Base-by-base conservation (phyloP, 37 sponge, comb jelly and placozoan species). In the Geodia barretti region DNA sequence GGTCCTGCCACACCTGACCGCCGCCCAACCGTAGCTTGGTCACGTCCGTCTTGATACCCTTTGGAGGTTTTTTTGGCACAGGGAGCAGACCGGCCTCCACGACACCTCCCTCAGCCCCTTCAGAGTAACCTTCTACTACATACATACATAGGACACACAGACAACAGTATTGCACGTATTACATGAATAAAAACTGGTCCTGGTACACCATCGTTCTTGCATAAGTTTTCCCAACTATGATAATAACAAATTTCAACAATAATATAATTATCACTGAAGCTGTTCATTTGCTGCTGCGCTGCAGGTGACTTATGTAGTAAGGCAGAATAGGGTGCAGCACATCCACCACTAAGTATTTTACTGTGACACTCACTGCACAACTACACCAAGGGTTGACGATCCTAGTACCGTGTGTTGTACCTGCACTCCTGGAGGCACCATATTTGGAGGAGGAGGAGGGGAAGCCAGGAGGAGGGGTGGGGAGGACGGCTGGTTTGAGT, bases 1-100 rank as follows among this genome's bases (percentile, higher is more conserved):
- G 81, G 79, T 98, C 98, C 41, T 81, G 82, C 98, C 98, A 98
- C 17, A 87, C 84, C 62, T 87, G 76, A 4, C 98, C 98, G 4
- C 92, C 98, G 2, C 85, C 96, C 41, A 73, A 43, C 23, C 98
- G 61, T n/a, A 98, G 62, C 60, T 87, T 88, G 74, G 90, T 93
- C 68, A 74, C 88, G 60, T 92, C 88, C 78, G 43, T 74, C 29
- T 65, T 79, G 54, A 39, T 79, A 76, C 34, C 75, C 63, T 66
- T 80, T 28, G 47, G 62, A 19, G 23, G 70, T 47, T 68, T 75
- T 35, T 29, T 72, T 37, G 39, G 64, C 28, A 28, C 40, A 14
- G 79, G 58, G 42, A 59, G 67, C n/a, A 62, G 40, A 70, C 38
- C 62, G 20, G 43, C 62, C 39, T 43, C 62, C 21, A 26, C 20